Base-by-base conservation (phyloP, 2,888 invertebrate genomes). In the Pandemis corylana region DNA sequence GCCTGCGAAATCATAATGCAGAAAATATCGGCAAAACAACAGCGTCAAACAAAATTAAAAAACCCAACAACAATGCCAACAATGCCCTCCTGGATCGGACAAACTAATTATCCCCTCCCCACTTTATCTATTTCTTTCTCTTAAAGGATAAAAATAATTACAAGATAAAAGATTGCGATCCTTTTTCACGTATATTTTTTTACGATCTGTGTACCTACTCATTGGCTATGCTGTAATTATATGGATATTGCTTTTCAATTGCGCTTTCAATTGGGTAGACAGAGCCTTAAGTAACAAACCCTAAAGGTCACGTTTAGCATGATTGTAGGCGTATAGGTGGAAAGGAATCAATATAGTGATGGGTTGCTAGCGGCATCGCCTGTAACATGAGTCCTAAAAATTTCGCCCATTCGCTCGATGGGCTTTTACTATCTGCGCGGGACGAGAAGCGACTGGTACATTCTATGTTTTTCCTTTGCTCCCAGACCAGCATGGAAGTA, bases 121-220 rank as follows among this genome's bases (percentile, higher is more conserved):
- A 65, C 46, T 76, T 56, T 75, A 66, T 78, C 83, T 85, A 87
- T 86, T 88, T 87, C 88, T 89, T 89, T 88, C 89, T 87, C 88
- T 92, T 89, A 94, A 93, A 92, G 93, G 93, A 94, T 94, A 90
- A 94, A 94, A 92, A 94, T 94, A 94, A 94, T 94, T 92, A 93
- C 92, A 91, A 93, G 94, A 94, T 94, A 91, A 92, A 90, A 94
- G 93, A 90, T 89, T 89, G 88, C 85, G 85, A 36, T 62, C 53
- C 67, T 56, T 75, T 66, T 67, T 62, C 20, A 66, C 66, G 61
- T 66, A 82, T 82, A 78, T 83, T 86, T 83, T 84, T 84, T 83
- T 83, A 87, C 89, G 90, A 90, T 91, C 92, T 89, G n/a, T n/a
- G n/a, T n/a, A 91, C 91, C 89, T 85, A 82, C 87, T 70, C 90